Percentiles rank a stretch among this genome's conserved stretches.
These are phyloP conservation scores for Acipenser transmontanus DNA, from an alignment of 2,797 vertebrate genomes.

Conservation along the genomic window DNA sequence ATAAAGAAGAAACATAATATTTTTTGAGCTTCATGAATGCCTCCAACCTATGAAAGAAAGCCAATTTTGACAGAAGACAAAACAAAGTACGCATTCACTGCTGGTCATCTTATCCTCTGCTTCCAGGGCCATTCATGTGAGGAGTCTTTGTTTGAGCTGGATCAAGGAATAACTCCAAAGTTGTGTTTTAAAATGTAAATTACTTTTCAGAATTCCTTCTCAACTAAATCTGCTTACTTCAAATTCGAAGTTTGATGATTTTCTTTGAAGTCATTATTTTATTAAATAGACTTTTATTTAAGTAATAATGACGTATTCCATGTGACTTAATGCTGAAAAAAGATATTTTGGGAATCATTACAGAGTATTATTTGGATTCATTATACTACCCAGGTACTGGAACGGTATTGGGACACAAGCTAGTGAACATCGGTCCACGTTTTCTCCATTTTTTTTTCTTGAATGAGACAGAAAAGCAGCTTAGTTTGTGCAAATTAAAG, in stretches of 20 bases:
- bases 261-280: background rate
- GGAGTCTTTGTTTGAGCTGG: background rate
- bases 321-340: background rate
- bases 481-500: no score
- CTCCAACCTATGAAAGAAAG: background rate
- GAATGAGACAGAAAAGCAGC: no score
- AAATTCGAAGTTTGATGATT: background rate
- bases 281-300: background rate
- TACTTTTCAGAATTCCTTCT: background rate
- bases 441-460: no score
- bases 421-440: no score
- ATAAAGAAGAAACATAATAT: background rate
- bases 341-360: no score
- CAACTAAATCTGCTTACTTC: background rate
- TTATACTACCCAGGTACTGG: no score
- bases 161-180: background rate
- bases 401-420: no score
- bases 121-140: background rate
- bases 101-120: background rate
- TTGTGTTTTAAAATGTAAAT: no score
- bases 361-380: no score
- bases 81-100: background rate
- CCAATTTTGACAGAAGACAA: background rate
- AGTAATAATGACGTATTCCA: background rate
- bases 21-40: background rate